Conservation (phyloP, 1,140 invertebrate species). For the Pachyrhynchus sulphureomaculatus region DNA sequence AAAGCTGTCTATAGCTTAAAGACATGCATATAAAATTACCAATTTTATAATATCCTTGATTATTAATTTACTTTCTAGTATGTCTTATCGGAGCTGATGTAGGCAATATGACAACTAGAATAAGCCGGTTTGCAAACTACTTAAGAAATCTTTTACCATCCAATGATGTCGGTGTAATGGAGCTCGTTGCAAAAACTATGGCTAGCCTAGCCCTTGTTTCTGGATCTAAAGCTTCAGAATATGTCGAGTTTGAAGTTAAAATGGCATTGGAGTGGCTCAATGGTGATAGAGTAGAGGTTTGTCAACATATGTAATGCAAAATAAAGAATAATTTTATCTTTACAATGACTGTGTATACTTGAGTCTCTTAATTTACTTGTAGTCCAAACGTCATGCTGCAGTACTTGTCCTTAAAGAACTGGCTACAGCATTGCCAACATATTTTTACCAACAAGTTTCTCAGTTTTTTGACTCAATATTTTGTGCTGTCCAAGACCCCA, state of each 20-base stretch:
- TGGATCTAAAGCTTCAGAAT: slow-evolving; percentile 90
- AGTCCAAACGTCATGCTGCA: slow-evolving; percentile 83
- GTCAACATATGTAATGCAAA: background rate
- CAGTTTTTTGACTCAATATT: slow-evolving; percentile 96
- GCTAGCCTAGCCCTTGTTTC: slow-evolving; percentile 88
- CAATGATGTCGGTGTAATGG: slow-evolving; percentile 90
- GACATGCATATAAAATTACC: background rate
- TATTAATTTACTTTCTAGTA: too few relatives aligned
- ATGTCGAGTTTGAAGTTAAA: slow-evolving; percentile 96
- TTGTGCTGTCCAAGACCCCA: slow-evolving; percentile 87
- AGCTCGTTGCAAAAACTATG: slow-evolving; percentile 92
- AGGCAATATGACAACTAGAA: slow-evolving; percentile 85
- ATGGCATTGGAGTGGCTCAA: slow-evolving; percentile 91
- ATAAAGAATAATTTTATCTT: too few relatives aligned
- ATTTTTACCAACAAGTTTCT: slow-evolving; percentile 97
- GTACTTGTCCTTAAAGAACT: slow-evolving; percentile 91
- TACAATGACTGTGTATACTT: too few relatives aligned
- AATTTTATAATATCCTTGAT: background rate
- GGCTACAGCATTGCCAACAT: slow-evolving; percentile 93
- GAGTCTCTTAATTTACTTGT: too few relatives aligned
- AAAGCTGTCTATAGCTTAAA: background rate
- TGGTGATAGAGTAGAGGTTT: slow-evolving; percentile 81
- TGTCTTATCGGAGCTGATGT: slow-evolving; percentile 90
- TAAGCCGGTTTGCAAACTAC: slow-evolving; percentile 91
- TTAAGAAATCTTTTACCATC: slow-evolving; percentile 86